These are phyloP conservation scores for Mormyrus proboscirostris DNA, from an alignment of 2,797 vertebrate species.

Conservation along the genomic window DNA sequence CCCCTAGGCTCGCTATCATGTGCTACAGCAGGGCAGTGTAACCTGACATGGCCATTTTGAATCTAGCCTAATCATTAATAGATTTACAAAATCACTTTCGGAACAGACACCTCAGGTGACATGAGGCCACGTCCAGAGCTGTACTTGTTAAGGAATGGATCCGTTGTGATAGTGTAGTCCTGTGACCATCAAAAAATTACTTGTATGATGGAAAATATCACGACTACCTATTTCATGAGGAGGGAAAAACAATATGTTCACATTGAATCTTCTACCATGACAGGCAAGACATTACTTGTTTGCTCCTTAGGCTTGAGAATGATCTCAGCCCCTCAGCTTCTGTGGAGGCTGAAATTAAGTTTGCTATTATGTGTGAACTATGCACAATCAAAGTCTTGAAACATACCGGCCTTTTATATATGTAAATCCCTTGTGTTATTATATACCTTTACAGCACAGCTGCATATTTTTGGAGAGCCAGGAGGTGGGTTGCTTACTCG, in stretches of 20 bases:
- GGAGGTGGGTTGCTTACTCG: not conserved
- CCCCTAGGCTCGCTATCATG: not conserved
- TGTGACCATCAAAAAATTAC: not conserved
- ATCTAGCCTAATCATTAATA: not conserved
- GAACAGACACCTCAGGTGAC: not conserved
- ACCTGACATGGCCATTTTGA: not conserved
- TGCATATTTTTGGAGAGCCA: not conserved
- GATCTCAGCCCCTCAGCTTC: not conserved
- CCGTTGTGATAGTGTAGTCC: not conserved
- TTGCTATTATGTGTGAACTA: not conserved
- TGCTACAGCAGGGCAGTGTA: not conserved
- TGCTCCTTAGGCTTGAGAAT: not conserved
- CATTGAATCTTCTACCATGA: not conserved
- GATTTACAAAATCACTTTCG: not conserved
- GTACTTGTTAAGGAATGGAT: not conserved
- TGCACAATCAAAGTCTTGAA: not conserved
- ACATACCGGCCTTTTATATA: not conserved
- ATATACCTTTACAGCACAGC: not conserved
- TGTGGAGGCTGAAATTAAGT: not conserved
- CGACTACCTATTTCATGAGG: not conserved
- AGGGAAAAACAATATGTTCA: not conserved
- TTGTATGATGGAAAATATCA: not conserved
- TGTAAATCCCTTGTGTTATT: not conserved
- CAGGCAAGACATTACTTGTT: slow-evolving; percentile 10
- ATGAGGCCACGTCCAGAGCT: not conserved